Conservation (phyloP, 2,797 vertebrate genomes). For the Glyptemys insculpta region DNA sequence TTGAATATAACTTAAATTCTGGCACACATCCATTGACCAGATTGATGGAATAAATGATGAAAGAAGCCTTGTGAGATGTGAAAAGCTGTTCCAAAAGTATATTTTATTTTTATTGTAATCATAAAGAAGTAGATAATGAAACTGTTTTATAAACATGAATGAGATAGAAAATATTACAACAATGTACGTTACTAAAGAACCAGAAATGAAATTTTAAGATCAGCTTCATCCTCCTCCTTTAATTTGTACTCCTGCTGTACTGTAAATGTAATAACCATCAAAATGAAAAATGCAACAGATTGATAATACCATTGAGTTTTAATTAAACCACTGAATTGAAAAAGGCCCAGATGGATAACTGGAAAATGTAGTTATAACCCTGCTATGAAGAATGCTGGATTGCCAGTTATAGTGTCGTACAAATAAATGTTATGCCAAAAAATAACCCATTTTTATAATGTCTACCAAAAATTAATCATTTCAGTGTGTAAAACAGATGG, state of each 20-base stretch:
- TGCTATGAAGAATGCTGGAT: slow-evolving; percentile 81
- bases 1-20: slow-evolving; percentile 53
- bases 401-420: slow-evolving; percentile 75
- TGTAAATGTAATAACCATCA: slow-evolving; percentile 87
- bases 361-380: slow-evolving; percentile 83
- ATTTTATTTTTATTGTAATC: slow-evolving; percentile 70
- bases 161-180: slow-evolving; percentile 79
- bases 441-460: slow-evolving; percentile 79
- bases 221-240: slow-evolving; percentile 84
- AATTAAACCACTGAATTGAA: slow-evolving; percentile 88
- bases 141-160: slow-evolving; percentile 76
- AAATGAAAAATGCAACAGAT: slow-evolving; percentile 88
- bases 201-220: slow-evolving; percentile 81
- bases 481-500: slow-evolving; percentile 84
- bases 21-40: slow-evolving; percentile 57
- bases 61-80: slow-evolving; percentile 35
- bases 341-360: slow-evolving; percentile 85
- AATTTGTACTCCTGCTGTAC: slow-evolving; percentile 86
- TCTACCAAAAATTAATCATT: slow-evolving; percentile 83
- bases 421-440: slow-evolving; percentile 81
- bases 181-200: slow-evolving; percentile 80
- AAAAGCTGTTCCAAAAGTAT: slow-evolving; percentile 49
- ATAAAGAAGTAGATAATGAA: slow-evolving; percentile 76
- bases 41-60: slow-evolving; percentile 50
- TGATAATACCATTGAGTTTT: slow-evolving; percentile 88